Evolutionary conservation across 30 jellyfish, hydroid and myxozoan species (phyloP).

Genomic region (Pelagia noctiluca): DNA sequence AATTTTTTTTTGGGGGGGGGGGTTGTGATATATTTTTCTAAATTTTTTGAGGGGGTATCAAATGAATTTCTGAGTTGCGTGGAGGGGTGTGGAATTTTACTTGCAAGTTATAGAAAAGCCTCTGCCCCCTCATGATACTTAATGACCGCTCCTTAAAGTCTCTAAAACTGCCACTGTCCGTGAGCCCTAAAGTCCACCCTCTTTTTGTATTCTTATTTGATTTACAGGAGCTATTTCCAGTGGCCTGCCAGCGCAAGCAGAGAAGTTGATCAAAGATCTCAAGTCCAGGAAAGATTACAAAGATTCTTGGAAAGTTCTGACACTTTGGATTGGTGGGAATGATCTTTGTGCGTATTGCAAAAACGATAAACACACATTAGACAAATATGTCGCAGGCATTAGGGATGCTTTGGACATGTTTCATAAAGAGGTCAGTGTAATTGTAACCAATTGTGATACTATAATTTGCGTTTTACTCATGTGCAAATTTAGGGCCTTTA

Average conservation of each 20-base stretch:
- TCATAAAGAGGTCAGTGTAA: constrained; percentile 47
- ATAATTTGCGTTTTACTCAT: too few relatives aligned
- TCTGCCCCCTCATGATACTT: neutral
- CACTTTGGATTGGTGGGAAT: constrained; percentile 86
- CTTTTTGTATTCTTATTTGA: too few relatives aligned
- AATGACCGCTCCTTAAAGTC: neutral
- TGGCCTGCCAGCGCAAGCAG: constrained; percentile 81
- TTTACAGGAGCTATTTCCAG: constrained; percentile 76
- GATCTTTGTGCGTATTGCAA: constrained; percentile 83
- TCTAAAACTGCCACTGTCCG: too few relatives aligned
- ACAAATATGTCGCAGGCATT: constrained; percentile 66
- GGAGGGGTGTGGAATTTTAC: neutral
- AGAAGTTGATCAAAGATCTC: constrained; percentile 53
- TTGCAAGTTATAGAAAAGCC: neutral
- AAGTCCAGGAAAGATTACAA: constrained; percentile 35
- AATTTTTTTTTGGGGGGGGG: too few relatives aligned
- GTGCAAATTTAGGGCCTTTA: neutral
- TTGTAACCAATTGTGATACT: neutral
- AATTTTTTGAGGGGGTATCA: too few relatives aligned
- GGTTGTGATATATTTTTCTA: too few relatives aligned
- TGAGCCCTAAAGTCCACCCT: too few relatives aligned
- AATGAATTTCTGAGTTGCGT: too few relatives aligned
- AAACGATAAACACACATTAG: constrained; percentile 62
- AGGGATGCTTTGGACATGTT: constrained; percentile 66
- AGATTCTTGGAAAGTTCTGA: constrained; percentile 82